Evolutionary conservation across 2,797 vertebrate species (phyloP), one percentile per base, ranked within the genome.

Genomic region (Coracias cyanogaster): DNA sequence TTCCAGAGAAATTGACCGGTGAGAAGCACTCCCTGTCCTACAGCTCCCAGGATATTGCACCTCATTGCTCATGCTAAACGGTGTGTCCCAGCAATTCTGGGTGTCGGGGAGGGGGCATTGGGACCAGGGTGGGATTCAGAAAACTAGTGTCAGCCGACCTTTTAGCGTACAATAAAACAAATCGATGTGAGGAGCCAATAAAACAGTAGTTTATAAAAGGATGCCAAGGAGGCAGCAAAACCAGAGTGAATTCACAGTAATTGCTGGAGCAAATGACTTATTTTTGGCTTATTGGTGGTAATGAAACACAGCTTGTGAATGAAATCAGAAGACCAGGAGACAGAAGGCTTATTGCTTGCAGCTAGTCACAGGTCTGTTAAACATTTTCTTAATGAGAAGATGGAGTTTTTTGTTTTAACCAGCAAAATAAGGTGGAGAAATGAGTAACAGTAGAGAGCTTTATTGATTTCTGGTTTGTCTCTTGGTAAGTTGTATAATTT

Each of bases 281-380:
- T 71, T 90, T 89, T 73, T 93, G 84, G 60, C 49, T 92, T 76
- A 54, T 45, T 3, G 3, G 49, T 95, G 7, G 5, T 82, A 93
- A 79, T 69, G 62, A 77, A 78, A 69, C 46, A 66, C 83, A 81
- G 64, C 69, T 92, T 92, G 85, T 90, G 89, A 93, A 86, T 89
- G 80, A 80, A 94, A 82, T 82, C 15, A 43, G 73, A 70, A 83
- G 79, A 64, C 46, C 12, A 39, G 60, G 54, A 93, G 69, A 66
- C 91, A 89, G 92, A 79, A 90, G 81, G 77, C 78, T 91, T 82
- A 58, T 72, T 82, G 39, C 69, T 79, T 90, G 55, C 57, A 83
- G 58, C 66, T 72, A 87, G 81, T 82, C 48, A 31, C 25, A 52
- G 82, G 45, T 82, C 87, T 85, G 66, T 82, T 93, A 72, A 90